Conservation (phyloP, 2,797 vertebrate genomes). For the Chromobotia macracanthus region DNA sequence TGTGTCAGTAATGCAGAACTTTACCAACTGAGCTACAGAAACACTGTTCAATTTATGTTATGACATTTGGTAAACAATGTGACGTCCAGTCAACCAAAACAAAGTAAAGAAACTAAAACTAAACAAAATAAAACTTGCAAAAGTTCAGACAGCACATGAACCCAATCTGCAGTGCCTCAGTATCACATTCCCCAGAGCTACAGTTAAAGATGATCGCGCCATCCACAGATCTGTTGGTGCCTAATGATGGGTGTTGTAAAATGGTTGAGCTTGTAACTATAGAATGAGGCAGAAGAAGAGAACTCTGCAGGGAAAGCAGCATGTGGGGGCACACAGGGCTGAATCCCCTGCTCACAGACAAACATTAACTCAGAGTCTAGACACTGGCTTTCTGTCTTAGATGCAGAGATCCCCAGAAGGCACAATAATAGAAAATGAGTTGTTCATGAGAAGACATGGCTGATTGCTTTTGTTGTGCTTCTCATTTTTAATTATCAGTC, state of each 20-base stretch:
- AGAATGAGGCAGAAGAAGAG: constrained; percentile 31
- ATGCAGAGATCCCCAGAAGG: constrained; percentile 44
- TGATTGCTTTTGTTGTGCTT: constrained; percentile 50
- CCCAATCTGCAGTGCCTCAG: background rate
- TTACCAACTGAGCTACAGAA: too few species aligned
- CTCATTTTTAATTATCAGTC: constrained; percentile 40
- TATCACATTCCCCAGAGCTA: constrained; percentile 5
- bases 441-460: constrained; percentile 43
- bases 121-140: background rate
- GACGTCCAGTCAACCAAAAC: constrained; percentile 6
- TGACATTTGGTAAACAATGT: constrained; percentile 6
- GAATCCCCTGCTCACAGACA: constrained; percentile 45
- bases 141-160: constrained; percentile 16
- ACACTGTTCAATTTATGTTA: background rate
- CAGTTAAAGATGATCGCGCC: constrained; percentile 31
- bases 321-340: constrained; percentile 12
- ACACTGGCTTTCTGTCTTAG: constrained; percentile 44
- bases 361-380: constrained; percentile 53
- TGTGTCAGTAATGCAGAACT: too few species aligned
- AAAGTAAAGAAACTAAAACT: background rate
- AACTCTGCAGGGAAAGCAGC: constrained; percentile 38
- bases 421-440: constrained; percentile 45
- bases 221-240: constrained; percentile 30
- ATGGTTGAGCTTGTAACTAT: constrained; percentile 23
- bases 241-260: constrained; percentile 28